A percentile compares a stretch with the other conserved stretches of the same genome.
Evolutionary conservation across 2,888 invertebrate species (phyloP).

Genomic region (Chrysopilus asiliformis): DNA sequence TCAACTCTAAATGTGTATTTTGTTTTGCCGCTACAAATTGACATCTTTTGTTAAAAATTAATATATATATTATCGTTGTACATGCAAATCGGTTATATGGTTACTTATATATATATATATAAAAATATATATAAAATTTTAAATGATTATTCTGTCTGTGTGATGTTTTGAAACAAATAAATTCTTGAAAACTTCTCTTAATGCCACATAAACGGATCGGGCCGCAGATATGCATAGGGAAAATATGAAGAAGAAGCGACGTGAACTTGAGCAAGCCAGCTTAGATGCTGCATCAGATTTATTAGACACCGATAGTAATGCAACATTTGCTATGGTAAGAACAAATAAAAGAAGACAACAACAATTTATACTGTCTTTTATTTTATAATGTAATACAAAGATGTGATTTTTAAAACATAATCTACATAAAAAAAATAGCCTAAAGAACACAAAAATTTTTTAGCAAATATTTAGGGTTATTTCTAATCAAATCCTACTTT

Average conservation of each 20-base stretch:
- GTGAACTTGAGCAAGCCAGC: constrained; percentile 75
- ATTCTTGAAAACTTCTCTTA: constrained; percentile 24
- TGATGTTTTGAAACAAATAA: constrained; percentile 33
- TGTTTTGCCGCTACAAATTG: constrained; percentile 10
- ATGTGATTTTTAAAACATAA: no score
- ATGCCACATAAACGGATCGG: constrained; percentile 55
- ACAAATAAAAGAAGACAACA: no score
- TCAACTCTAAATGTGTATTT: no score
- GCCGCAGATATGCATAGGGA: constrained; percentile 59
- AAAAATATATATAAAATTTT: no score
- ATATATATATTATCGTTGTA: constrained; percentile 5
- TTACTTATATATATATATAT: no score
- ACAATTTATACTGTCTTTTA: no score
- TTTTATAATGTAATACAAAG: no score
- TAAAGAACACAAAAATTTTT: no score
- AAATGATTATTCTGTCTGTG: constrained; percentile 18
- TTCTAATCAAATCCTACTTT: no score
- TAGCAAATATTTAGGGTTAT: no score
- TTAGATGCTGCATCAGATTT: constrained; percentile 78
- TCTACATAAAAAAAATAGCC: no score
- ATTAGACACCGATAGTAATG: constrained; percentile 75
- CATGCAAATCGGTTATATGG: no score
- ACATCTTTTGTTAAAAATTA: background rate
- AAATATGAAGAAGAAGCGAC: constrained; percentile 78
- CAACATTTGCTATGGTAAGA: constrained; percentile 87